phyloP scores from a whole-genome alignment of 2,113 vertebrate species.

The Hippocampus guttulatus region DNA sequence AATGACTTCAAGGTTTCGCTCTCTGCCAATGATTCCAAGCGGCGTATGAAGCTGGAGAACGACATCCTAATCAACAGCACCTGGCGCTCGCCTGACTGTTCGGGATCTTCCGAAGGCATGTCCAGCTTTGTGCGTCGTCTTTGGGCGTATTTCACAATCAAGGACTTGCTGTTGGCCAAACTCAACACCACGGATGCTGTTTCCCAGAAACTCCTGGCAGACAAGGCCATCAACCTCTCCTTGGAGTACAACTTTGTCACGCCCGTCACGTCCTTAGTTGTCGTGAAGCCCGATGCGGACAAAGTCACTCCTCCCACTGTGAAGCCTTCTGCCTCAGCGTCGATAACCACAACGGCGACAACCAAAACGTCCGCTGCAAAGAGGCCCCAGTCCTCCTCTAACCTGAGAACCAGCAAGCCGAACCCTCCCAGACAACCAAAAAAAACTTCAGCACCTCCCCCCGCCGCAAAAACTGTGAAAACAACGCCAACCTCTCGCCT shows the following conservation, averaged over 20 bases:
- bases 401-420: slow-evolving; percentile 36
- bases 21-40: slow-evolving; percentile 62
- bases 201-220: slow-evolving; percentile 63
- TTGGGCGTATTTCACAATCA: slow-evolving; percentile 82
- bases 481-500: slow-evolving; percentile 39
- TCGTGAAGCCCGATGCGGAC: slow-evolving; percentile 73
- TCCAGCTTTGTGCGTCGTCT: slow-evolving; percentile 73
- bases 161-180: slow-evolving; percentile 73
- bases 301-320: slow-evolving; percentile 50
- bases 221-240: slow-evolving; percentile 79
- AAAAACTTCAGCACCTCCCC: slow-evolving; percentile 21
- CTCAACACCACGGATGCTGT: slow-evolving; percentile 64
- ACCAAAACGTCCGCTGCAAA: slow-evolving; percentile 33
- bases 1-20: slow-evolving; percentile 69
- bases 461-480: slow-evolving; percentile 36
- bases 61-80: slow-evolving; percentile 63
- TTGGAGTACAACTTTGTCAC: slow-evolving; percentile 83
- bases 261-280: slow-evolving; percentile 78
- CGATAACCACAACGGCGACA: slow-evolving; percentile 34
- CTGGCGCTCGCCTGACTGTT: slow-evolving; percentile 42
- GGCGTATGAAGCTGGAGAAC: slow-evolving; percentile 60
- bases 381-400: slow-evolving; percentile 27
- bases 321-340: slow-evolving; percentile 33
- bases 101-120: slow-evolving; percentile 39
- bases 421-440: slow-evolving; percentile 20